A percentile compares a stretch with the other conserved stretches of the same genome.
Conservation (phyloP, 2,797 vertebrate species). For the Denticeps clupeoides region DNA sequence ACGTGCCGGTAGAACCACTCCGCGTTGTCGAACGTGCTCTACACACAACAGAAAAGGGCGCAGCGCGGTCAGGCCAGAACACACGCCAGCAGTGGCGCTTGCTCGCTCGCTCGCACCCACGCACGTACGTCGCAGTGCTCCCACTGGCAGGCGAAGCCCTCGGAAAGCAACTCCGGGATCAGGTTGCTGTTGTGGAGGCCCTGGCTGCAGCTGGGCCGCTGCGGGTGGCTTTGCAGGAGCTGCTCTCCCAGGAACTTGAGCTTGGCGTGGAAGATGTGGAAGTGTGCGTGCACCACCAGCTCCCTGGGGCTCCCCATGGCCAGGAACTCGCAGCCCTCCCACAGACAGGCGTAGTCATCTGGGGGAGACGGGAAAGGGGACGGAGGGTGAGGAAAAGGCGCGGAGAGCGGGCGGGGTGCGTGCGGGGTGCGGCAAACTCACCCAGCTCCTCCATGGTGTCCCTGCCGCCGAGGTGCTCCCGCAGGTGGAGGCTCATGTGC, state of each 20-base stretch:
- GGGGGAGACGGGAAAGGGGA: too few species aligned
- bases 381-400: too few species aligned
- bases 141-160: slow-evolving; percentile 58
- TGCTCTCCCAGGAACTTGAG: slow-evolving; percentile 54
- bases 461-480: slow-evolving; percentile 53
- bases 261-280: slow-evolving; percentile 63
- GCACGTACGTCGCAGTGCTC: slow-evolving; percentile 57
- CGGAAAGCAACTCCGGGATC: slow-evolving; percentile 46
- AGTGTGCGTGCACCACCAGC: slow-evolving; percentile 51
- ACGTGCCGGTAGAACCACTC: slow-evolving; percentile 70
- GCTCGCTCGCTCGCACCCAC: too few species aligned
- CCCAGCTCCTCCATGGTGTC: slow-evolving; percentile 67
- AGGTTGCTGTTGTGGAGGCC: slow-evolving; percentile 54
- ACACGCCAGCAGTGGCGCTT: neutral
- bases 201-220: slow-evolving; percentile 54
- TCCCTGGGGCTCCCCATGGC: slow-evolving; percentile 50
- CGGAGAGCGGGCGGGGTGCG: too few species aligned
- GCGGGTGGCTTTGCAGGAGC: slow-evolving; percentile 41
- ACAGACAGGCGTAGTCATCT: slow-evolving; percentile 57
- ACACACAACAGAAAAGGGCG: slow-evolving; percentile 2
- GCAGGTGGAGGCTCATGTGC: slow-evolving; percentile 47
- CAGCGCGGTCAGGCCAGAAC: neutral
- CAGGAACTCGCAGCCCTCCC: slow-evolving; percentile 60
- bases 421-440: slow-evolving; percentile 31
- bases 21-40: slow-evolving; percentile 67